These are phyloP conservation scores for Hololepta plana DNA, from an alignment of 2,888 invertebrate genomes.

Conservation along the genomic window DNA sequence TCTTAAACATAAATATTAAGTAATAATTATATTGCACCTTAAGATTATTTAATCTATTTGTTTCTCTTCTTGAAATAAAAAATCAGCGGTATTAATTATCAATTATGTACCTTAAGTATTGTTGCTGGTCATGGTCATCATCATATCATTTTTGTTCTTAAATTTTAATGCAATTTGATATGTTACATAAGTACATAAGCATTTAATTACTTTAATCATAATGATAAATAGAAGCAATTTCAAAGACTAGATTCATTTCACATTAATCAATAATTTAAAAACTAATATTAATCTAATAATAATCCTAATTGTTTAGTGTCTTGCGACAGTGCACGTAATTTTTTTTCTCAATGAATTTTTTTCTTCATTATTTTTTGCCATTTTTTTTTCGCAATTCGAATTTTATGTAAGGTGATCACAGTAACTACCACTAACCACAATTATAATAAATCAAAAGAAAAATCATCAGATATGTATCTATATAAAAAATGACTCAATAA, in stretches of 20 bases:
- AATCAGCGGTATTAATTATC: too few relatives aligned
- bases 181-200: too few relatives aligned
- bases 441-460: conserved; percentile 8
- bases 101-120: too few relatives aligned
- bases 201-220: not conserved
- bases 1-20: conserved; percentile 2
- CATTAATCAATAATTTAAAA: conserved; percentile 1
- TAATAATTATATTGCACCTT: too few relatives aligned
- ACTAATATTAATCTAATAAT: too few relatives aligned
- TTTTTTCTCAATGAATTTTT: conserved; percentile 12
- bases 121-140: too few relatives aligned
- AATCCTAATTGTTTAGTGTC: conserved; percentile 16
- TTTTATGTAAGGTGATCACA: conserved; percentile 20
- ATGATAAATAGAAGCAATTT: conserved; percentile 1
- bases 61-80: conserved; percentile 2
- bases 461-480: conserved; percentile 2
- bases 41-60: too few relatives aligned
- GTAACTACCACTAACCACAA: conserved; percentile 15
- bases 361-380: conserved; percentile 11
- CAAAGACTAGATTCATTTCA: conserved; percentile 3
- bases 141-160: too few relatives aligned
- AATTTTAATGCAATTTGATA: too few relatives aligned
- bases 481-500: conserved; percentile 5
- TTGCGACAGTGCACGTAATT: conserved; percentile 18
- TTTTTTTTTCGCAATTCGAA: conserved; percentile 11